Evolutionary conservation across 2,888 invertebrate species (phyloP), one percentile per base, ranked within the genome.

Genomic region (Boloria selene): DNA sequence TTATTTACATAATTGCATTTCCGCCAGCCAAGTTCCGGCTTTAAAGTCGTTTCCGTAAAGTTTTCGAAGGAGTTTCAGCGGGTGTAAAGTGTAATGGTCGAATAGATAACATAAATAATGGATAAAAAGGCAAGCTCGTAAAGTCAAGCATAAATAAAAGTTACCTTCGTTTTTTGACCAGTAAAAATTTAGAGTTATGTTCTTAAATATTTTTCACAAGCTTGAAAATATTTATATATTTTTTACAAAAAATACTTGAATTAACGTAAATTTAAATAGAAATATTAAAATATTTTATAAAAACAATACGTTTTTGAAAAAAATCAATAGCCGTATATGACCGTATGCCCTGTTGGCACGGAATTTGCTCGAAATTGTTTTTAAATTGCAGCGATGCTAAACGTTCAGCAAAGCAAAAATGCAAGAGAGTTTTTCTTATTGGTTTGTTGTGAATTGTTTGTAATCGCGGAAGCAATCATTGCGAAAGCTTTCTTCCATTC

Each of bases 361-460:
- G 47, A 62, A 65, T 65, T 67, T 18, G 31, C 55, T 63, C 45
- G 17, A 64, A 65, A 69, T 53, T 70, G 67, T 70, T 70, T 69
- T 61, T 31, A 65, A 70, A 65, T 64, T 60, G 64, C 62, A 64
- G 51, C 64, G 55, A 62, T 65, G 51, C 56, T 62, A 67, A 70
- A 59, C 50, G 47, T 65, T 65, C 59, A 14, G 53, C 62, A 67
- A 55, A 67, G 60, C 60, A 18, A 45, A 65, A 62, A 63, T 62
- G 49, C 58, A 44, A 59, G 58, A 62, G 51, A n/a, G 49, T 64
- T 58, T 59, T 66, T 67, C 49, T 62, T 63, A 68, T 64, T 66
- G 66, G 66, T 64, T 63, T 66, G 52, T 64, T 64, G 56, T 58
- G 44, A 64, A 52, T 47, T 58, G 52, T 58, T 51, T 51, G 64